phyloP scores from a whole-genome alignment of 2,797 vertebrate genomes.

The Darevskia nairensis region DNA sequence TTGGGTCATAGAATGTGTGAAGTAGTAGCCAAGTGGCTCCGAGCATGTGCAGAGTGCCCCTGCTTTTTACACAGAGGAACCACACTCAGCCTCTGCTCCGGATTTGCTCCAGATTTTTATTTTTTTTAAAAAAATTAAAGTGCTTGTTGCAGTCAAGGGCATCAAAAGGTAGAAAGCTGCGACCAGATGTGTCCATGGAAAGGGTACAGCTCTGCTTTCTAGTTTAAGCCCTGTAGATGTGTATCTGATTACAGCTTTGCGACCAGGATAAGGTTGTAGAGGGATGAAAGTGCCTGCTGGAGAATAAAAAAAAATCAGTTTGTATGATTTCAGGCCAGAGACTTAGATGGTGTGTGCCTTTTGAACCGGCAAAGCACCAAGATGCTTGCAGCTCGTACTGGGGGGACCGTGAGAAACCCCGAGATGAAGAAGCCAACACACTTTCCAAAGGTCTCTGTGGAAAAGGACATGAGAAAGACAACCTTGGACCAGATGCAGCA shows the following conservation, averaged over 20 bases:
- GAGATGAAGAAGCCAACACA: slow-evolving; percentile 86
- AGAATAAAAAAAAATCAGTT: slow-evolving; percentile 61
- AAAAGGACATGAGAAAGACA: slow-evolving; percentile 78
- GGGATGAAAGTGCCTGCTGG: slow-evolving; percentile 61
- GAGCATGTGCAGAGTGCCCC: not conserved
- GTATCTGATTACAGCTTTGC: slow-evolving; percentile 90
- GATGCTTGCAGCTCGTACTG: slow-evolving; percentile 90
- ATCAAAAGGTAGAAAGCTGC: slow-evolving; percentile 14
- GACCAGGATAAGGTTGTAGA: slow-evolving; percentile 84
- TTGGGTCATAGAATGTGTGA: not conserved
- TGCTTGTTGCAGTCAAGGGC: not conserved
- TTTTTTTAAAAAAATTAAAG: not conserved
- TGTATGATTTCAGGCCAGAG: slow-evolving; percentile 61
- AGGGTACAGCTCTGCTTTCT: slow-evolving; percentile 67
- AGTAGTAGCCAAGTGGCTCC: not conserved
- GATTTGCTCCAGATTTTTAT: not conserved
- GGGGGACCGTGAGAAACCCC: slow-evolving; percentile 72
- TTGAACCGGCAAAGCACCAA: not conserved
- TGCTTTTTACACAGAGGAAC: not conserved
- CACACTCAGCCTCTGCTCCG: not conserved
- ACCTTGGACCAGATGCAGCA: slow-evolving; percentile 75
- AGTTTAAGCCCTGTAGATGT: slow-evolving; percentile 69
- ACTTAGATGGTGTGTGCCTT: slow-evolving; percentile 19
- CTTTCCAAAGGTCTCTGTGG: slow-evolving; percentile 80
- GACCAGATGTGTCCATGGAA: slow-evolving; percentile 61